Evolutionary conservation across 2,113 vertebrate species (phyloP), one percentile per base, ranked within the genome.

Genomic region (Picathartes gymnocephalus): DNA sequence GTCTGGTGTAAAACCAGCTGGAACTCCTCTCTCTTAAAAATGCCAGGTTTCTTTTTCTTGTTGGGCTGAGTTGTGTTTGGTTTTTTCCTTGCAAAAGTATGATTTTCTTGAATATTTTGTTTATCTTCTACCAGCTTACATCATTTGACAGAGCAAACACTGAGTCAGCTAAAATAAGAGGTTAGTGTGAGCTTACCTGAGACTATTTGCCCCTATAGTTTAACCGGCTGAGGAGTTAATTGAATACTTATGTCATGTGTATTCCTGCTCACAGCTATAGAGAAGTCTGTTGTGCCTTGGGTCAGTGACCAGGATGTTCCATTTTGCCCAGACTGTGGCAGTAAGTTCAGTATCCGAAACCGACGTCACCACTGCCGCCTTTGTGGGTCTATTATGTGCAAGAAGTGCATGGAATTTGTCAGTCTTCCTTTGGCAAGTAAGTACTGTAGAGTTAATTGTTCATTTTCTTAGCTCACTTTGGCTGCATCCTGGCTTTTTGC

Each of bases 311-410:
- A 99, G 28, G 99, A 99, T 33, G 99, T 99, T 86, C 99, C 99
- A 0, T 99, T 99, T 96, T 99, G 99, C 92, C 99, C 99, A 2
- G 99, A 99, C 95, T 99, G 99, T 25, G 99, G 99, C 64, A 99
- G 82, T 93, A 99, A 99, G 92, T 99, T 99, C 97, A 99, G 98
- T 95, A 98, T 99, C 42, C 98, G 99, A 11, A 99, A 99, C 97
- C 96, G 99, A 25, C 99, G 99, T 19, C 99, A 99, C 95, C 99
- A 99, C 94, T 99, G 99, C 95, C 99, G 99, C 33, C 99, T 99
- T 18, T 99, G 99, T 10, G 99, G 99, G 7, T 99, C 99, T 23
- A 99, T 99, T 68, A 99, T 99, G 99, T 99, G 99, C 96, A 98
- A 98, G 97, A 99, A 98, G 86, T 99, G 99, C 95, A 99, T 98